Conservation (phyloP, 2,797 vertebrate genomes). For the Xyrichtys novacula region DNA sequence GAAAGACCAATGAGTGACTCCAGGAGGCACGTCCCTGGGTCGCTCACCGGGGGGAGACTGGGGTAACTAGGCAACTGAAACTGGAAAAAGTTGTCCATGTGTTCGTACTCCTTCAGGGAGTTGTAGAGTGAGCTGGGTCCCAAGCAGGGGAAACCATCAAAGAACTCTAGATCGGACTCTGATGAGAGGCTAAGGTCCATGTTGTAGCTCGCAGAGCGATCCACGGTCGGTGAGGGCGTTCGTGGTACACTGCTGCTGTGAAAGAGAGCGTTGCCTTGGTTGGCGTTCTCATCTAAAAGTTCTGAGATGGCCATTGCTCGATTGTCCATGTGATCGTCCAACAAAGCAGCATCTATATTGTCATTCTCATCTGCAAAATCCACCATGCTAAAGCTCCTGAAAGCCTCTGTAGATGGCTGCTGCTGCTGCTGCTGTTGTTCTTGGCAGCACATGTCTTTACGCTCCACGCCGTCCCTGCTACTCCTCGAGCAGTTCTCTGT, state of each 20-base stretch:
- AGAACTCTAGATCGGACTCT: slow-evolving; percentile 94
- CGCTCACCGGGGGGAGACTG: slow-evolving; percentile 85
- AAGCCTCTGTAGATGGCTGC: slow-evolving; percentile 71
- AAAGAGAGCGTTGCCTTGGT: slow-evolving; percentile 89
- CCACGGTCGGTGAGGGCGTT: slow-evolving; percentile 79
- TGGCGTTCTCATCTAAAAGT: slow-evolving; percentile 95
- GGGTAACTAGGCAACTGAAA: slow-evolving; percentile 90
- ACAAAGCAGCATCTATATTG: slow-evolving; percentile 75
- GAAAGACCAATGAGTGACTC: slow-evolving; percentile 95
- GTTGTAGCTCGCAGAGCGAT: slow-evolving; percentile 88
- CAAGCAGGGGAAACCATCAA: slow-evolving; percentile 93
- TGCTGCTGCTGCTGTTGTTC: slow-evolving; percentile 60
- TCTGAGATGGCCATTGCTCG: slow-evolving; percentile 84
- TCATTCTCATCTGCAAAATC: slow-evolving; percentile 88
- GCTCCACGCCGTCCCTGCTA: slow-evolving; percentile 53
- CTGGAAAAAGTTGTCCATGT: slow-evolving; percentile 91
- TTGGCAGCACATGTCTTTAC: slow-evolving; percentile 45
- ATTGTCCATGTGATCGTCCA: slow-evolving; percentile 73
- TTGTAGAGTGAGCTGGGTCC: slow-evolving; percentile 94
- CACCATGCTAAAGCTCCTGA: slow-evolving; percentile 87
- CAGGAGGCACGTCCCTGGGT: slow-evolving; percentile 90
- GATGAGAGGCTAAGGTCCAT: slow-evolving; percentile 96
- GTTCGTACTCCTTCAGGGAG: slow-evolving; percentile 92
- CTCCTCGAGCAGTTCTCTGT: slow-evolving; percentile 82
- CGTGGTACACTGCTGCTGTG: slow-evolving; percentile 82